Evolutionary conservation across 2,797 vertebrate species (phyloP).

Genomic region (Lithobates sylvaticus): DNA sequence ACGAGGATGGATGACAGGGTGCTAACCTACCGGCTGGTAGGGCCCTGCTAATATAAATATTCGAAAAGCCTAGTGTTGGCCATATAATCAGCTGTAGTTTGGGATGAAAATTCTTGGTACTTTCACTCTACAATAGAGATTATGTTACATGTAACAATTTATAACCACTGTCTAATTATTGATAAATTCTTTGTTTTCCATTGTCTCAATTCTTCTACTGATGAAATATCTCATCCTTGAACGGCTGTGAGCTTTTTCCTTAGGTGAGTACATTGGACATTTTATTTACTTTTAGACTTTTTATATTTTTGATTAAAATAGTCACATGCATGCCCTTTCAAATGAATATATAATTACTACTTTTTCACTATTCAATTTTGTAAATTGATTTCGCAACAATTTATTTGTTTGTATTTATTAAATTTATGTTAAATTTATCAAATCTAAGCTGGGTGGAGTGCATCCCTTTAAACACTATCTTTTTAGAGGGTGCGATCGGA

Average conservation of each 20-base stretch:
- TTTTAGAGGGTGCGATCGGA: too few relatives aligned
- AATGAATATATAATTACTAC: not conserved
- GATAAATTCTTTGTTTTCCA: conserved; percentile 45
- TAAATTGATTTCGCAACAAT: not conserved
- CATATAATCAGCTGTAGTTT: conserved; percentile 21
- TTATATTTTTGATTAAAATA: too few relatives aligned
- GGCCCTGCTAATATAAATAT: not conserved
- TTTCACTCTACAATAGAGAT: conserved; percentile 22
- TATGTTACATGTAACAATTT: not conserved
- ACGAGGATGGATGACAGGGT: not conserved
- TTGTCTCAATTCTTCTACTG: conserved; percentile 27
- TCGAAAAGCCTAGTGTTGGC: not conserved
- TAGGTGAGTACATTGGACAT: conserved; percentile 28
- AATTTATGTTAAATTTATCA: too few relatives aligned
- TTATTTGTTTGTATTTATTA: too few relatives aligned
- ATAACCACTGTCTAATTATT: conserved; percentile 30
- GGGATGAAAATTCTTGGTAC: conserved; percentile 23
- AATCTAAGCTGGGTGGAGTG: too few relatives aligned
- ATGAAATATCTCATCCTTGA: conserved; percentile 22
- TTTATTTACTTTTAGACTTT: not conserved
- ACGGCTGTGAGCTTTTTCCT: conserved; percentile 33
- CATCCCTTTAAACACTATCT: too few relatives aligned
- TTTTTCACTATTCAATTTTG: not conserved
- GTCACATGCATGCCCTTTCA: not conserved
- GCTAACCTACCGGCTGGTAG: not conserved